Conservation (phyloP, 2,888 invertebrate genomes). For the Cecidostiba fungosa region DNA sequence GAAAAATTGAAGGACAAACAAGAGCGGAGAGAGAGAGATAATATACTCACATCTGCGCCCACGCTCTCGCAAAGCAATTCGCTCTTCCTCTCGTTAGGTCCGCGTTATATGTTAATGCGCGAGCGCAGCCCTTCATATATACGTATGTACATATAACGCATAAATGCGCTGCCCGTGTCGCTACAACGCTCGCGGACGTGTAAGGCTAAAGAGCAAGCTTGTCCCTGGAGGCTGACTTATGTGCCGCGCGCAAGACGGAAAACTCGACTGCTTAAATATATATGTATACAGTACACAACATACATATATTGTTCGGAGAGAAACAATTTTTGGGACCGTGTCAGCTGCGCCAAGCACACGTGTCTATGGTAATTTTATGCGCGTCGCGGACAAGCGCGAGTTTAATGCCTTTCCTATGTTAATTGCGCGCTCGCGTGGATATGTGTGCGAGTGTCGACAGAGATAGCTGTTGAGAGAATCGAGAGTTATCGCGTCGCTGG, state of each 20-base stretch:
- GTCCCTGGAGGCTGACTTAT: slow-evolving; percentile 33
- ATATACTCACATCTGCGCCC: slow-evolving; percentile 16
- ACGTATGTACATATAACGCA: background rate
- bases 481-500: background rate
- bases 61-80: slow-evolving; percentile 62
- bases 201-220: background rate
- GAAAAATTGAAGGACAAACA: slow-evolving; percentile 55
- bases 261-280: background rate
- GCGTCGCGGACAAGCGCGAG: background rate
- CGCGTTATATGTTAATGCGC: slow-evolving; percentile 68
- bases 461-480: background rate
- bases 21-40: slow-evolving; percentile 21
- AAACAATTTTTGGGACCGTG: slow-evolving; percentile 47
- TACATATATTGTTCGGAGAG: background rate
- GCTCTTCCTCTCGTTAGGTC: slow-evolving; percentile 61
- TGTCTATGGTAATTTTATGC: slow-evolving; percentile 56
- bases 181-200: slow-evolving; percentile 12
- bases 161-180: slow-evolving; percentile 19
- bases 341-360: slow-evolving; percentile 1
- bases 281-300: background rate
- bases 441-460: background rate
- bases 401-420: slow-evolving; percentile 55
- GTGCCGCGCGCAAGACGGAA: slow-evolving; percentile 25
- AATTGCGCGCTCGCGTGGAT: background rate
- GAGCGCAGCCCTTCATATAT: slow-evolving; percentile 65